Evolutionary conservation across 2,113 vertebrate genomes (phyloP), one percentile per base, ranked within the genome.

Genomic region (Xenotilapia flavipinnis): DNA sequence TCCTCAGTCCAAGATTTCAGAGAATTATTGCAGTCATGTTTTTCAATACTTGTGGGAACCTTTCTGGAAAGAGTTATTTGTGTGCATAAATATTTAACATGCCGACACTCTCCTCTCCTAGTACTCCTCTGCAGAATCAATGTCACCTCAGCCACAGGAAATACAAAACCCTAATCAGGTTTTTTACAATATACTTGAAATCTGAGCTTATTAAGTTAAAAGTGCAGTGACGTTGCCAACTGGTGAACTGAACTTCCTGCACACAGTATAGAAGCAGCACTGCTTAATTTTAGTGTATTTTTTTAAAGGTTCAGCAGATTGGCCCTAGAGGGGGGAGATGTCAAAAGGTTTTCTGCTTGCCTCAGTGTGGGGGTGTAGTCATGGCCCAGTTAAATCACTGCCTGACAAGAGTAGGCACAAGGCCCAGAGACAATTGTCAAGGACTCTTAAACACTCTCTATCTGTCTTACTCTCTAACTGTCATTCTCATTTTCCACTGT

Each of bases 41-140:
- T 84, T 87, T 89, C 45, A 85, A 42, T 81, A 73, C 73, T 87
- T 91, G n/a, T 56, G 75, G 84, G 93, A 92, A 86, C 92, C 91
- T 95, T 96, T 96, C 93, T 96, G 95, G 94, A 94, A 94, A 95
- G 94, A 94, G 90, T 87, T 92, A 21, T 84, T 85, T 84, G 60
- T 65, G 36, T 40, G 73, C 91, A 91, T 92, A 83, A 90, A 92
- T 92, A 90, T 90, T 94, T 93, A 85, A 93, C 79, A 79, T 42
- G 31, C 45, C 10, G 10, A 77, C 81, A 82, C 28, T 86, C 36
- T 77, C 70, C 31, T 82, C 21, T 4, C 19, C 36, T 81, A 31
- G 47, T 77, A 26, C 73, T 86, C 73, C 28, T 21, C n/a, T 55
- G 68, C 79, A 80, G 73, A 92, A 91, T 93, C 58, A 73, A 73